These are phyloP conservation scores for Petrocephalus schoutedeni DNA, from an alignment of 2,797 vertebrate species.

Conservation along the genomic window DNA sequence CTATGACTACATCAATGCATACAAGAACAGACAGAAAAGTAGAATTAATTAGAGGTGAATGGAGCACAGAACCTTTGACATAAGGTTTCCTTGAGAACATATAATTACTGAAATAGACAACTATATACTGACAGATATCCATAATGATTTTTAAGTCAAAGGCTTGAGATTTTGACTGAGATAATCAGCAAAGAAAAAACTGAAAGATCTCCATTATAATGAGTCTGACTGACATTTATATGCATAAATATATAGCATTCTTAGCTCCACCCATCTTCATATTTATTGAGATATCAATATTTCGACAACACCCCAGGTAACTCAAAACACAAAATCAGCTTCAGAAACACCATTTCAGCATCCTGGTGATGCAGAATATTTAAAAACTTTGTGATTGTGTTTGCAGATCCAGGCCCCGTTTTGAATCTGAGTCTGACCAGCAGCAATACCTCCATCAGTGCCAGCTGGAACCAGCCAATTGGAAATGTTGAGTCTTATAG, in stretches of 20 bases:
- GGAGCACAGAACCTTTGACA: neutral
- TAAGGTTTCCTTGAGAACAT: neutral
- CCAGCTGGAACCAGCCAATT: fast-evolving
- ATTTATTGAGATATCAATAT: neutral
- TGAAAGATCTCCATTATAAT: neutral
- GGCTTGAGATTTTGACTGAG: neutral
- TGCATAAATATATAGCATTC: neutral
- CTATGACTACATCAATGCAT: neutral
- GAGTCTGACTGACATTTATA: neutral
- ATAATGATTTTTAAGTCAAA: neutral
- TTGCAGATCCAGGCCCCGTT: slow-evolving; percentile 38
- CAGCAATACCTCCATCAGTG: fast-evolving
- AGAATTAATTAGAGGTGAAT: neutral
- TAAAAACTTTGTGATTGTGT: neutral
- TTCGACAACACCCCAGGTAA: neutral
- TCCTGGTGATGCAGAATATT: neutral
- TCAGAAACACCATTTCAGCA: neutral
- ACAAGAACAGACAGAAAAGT: neutral
- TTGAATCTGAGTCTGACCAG: fast-evolving
- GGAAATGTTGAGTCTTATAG: fast-evolving
- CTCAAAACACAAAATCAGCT: neutral
- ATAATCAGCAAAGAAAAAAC: neutral
- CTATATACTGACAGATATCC: neutral
- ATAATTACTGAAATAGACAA: neutral
- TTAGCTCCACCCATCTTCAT: neutral